Conservation (phyloP, 2,888 invertebrate species). For the Ophonus ardosiacus region DNA sequence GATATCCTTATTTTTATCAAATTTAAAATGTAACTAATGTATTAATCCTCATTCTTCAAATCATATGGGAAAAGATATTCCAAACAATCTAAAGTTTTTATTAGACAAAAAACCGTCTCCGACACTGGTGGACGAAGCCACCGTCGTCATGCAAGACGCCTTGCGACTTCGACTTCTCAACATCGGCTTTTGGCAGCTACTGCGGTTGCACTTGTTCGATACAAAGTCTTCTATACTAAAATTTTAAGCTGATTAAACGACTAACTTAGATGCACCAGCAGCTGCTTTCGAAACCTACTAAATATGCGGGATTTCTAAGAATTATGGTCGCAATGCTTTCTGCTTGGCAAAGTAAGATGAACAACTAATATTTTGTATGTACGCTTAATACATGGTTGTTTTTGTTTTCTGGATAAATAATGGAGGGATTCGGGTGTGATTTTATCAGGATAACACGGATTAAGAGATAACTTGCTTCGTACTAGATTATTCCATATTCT, state of each 20-base stretch:
- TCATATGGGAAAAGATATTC: too few relatives aligned
- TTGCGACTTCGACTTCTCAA: not conserved
- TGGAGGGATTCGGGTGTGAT: slow-evolving; percentile 5
- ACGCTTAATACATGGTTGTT: slow-evolving; percentile 14
- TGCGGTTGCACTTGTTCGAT: slow-evolving; percentile 39
- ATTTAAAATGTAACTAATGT: too few relatives aligned
- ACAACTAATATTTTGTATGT: slow-evolving; percentile 32
- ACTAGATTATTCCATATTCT: not conserved
- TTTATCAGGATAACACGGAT: not conserved
- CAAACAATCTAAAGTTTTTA: not conserved
- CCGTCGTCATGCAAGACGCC: not conserved
- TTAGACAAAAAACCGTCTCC: not conserved
- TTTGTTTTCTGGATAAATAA: slow-evolving; percentile 25
- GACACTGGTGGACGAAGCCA: not conserved
- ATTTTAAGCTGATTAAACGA: slow-evolving; percentile 53
- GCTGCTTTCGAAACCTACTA: slow-evolving; percentile 19
- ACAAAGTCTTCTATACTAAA: slow-evolving; percentile 46
- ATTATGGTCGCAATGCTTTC: slow-evolving; percentile 40
- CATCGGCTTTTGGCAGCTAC: not conserved
- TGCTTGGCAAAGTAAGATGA: slow-evolving; percentile 31
- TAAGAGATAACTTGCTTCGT: not conserved
- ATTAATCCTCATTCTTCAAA: too few relatives aligned
- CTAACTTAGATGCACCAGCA: slow-evolving; percentile 47
- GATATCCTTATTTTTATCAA: too few relatives aligned
- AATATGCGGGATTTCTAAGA: slow-evolving; percentile 48